These are phyloP conservation scores for Oryzias sinensis DNA, from an alignment of 2,797 vertebrate species.

Conservation along the genomic window DNA sequence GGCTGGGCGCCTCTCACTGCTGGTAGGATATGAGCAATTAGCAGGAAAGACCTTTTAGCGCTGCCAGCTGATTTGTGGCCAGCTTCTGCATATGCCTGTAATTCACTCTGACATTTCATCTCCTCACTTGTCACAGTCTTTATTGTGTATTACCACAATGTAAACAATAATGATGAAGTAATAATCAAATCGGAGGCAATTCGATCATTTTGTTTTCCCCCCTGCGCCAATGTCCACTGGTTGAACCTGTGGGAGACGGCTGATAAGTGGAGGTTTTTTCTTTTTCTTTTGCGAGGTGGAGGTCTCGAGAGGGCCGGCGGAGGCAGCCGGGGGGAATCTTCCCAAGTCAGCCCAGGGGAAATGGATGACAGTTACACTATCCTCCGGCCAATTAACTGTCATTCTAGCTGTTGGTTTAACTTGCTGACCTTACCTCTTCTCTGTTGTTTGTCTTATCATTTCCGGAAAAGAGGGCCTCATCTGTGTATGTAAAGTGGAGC, in stretches of 20 bases:
- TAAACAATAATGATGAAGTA: slow-evolving; percentile 77
- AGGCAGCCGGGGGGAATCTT: slow-evolving; percentile 53
- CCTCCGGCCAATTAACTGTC: slow-evolving; percentile 82
- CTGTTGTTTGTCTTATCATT: slow-evolving; percentile 81
- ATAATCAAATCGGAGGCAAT: slow-evolving; percentile 73
- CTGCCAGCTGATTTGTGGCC: slow-evolving; percentile 73
- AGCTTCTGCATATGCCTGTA: slow-evolving; percentile 76
- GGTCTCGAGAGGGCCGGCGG: slow-evolving; percentile 58
- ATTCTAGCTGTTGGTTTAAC: slow-evolving; percentile 86
- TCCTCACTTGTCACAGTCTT: slow-evolving; percentile 73
- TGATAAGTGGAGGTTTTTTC: slow-evolving; percentile 62
- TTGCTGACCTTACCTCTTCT: slow-evolving; percentile 78
- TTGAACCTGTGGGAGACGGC: slow-evolving; percentile 78
- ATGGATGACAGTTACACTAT: slow-evolving; percentile 82
- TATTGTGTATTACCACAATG: slow-evolving; percentile 72
- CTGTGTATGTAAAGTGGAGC: slow-evolving; percentile 81
- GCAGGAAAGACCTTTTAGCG: slow-evolving; percentile 71
- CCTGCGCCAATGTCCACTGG: slow-evolving; percentile 66
- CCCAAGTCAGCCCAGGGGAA: slow-evolving; percentile 71
- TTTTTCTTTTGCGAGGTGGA: slow-evolving; percentile 41
- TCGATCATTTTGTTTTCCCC: slow-evolving; percentile 62
- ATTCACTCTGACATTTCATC: slow-evolving; percentile 79
- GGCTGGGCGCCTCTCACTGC: slow-evolving; percentile 56
- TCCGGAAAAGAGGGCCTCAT: slow-evolving; percentile 78
- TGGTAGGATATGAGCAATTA: slow-evolving; percentile 76